These are phyloP conservation scores for Sphaeridia pumilis DNA, from an alignment of 2,888 invertebrate genomes.

Conservation along the genomic window DNA sequence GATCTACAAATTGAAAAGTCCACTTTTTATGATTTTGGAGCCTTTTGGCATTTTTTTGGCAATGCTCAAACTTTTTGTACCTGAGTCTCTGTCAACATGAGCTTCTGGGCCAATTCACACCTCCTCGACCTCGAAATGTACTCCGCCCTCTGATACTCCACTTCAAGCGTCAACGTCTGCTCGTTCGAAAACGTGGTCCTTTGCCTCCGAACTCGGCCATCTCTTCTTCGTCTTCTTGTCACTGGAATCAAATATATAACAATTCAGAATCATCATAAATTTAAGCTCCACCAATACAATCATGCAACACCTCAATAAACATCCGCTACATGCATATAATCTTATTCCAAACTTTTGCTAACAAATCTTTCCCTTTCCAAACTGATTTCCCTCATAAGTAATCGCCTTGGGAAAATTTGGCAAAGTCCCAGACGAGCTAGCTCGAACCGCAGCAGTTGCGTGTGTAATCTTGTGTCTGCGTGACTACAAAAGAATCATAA, in stretches of 20 bases:
- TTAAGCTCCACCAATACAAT: neutral
- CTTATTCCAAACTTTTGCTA: too few relatives aligned
- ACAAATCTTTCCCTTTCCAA: too few relatives aligned
- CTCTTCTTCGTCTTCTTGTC: slow-evolving; percentile 71
- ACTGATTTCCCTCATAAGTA: too few relatives aligned
- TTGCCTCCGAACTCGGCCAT: slow-evolving; percentile 75
- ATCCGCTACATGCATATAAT: too few relatives aligned
- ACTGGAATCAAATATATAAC: slow-evolving; percentile 46
- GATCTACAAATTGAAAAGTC: slow-evolving; percentile 45
- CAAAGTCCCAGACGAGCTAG: too few relatives aligned
- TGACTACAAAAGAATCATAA: neutral
- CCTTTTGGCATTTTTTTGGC: too few relatives aligned
- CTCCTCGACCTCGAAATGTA: slow-evolving; percentile 79
- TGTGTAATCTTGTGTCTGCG: neutral
- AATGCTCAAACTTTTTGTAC: too few relatives aligned
- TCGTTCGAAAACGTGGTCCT: slow-evolving; percentile 89
- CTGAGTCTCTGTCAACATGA: slow-evolving; percentile 56
- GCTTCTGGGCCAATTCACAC: slow-evolving; percentile 61
- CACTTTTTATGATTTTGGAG: neutral
- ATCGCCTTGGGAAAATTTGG: too few relatives aligned
- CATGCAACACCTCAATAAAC: too few relatives aligned
- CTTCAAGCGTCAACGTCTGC: slow-evolving; percentile 77
- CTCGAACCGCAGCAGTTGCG: too few relatives aligned
- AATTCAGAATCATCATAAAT: too few relatives aligned
- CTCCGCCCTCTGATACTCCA: slow-evolving; percentile 82